These are phyloP conservation scores for Climacteris rufus DNA, from an alignment of 2,113 vertebrate species.

Conservation along the genomic window DNA sequence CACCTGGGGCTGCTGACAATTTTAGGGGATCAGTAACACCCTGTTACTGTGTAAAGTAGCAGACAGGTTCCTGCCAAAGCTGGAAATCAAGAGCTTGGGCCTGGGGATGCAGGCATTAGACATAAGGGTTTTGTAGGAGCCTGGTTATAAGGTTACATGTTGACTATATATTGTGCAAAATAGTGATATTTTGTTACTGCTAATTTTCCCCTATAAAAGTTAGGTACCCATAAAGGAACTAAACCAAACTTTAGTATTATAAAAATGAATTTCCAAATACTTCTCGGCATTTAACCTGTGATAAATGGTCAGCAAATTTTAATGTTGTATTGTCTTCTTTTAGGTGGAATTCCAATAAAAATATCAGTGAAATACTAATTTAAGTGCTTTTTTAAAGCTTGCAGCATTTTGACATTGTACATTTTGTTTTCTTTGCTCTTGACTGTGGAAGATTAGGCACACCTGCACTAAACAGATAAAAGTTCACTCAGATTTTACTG, in stretches of 20 bases:
- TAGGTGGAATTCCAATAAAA: neutral
- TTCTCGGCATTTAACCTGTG: accelerated
- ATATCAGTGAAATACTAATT: neutral
- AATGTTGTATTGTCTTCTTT: neutral
- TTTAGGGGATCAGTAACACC: neutral
- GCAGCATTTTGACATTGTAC: neutral
- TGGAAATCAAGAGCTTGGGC: neutral
- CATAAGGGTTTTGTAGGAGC: neutral
- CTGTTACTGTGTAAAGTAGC: neutral
- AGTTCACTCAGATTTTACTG: neutral
- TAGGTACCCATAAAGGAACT: neutral
- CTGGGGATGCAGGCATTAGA: neutral
- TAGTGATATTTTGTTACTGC: neutral
- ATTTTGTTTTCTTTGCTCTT: neutral
- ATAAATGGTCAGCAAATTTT: neutral
- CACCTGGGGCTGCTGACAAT: neutral
- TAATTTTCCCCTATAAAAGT: neutral
- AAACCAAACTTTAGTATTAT: neutral
- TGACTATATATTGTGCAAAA: neutral
- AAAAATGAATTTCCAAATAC: neutral
- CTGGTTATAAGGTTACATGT: neutral
- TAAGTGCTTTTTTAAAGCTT: neutral
- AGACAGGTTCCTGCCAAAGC: neutral
- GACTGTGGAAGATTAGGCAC: conserved; percentile 10
- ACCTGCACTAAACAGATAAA: conserved; percentile 13